Evolutionary conservation across 2,113 vertebrate species (phyloP), one percentile per base, ranked within the genome.

Genomic region (Hemicordylus capensis): DNA sequence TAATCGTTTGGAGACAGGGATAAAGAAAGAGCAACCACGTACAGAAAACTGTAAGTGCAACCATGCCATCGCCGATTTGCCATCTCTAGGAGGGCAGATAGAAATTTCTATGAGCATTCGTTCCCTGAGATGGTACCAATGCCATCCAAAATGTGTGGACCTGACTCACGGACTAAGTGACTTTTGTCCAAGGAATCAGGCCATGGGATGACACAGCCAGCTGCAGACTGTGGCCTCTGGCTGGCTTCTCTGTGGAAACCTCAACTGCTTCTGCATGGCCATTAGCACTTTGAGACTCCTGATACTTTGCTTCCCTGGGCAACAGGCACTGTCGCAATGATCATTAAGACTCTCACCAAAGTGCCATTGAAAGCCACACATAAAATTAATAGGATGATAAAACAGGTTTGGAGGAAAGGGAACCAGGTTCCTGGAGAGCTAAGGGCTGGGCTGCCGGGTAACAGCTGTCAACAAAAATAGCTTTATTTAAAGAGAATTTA

Each of bases 281-380:
- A 80, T 93, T 89, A 95, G 92, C 91, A 10, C 1, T 44, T 92
- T 81, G 76, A 93, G 89, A 86, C 59, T 56, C 34, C 82, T 37
- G 63, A 26, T 17, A 81, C 80, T 83, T 69, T 88, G 75, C 80
- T 90, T 90, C 92, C 89, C 91, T 90, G 89, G 77, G 64, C 85
- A 58, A 34, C 88, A 88, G 0, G 2, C 79, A 78, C 87, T 28
- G 1, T 64, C 84, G 76, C 64, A 89, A 76, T 3, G 22, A 69
- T 81, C 81, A 66, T 80, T 39, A 80, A 92, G 90, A 91, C 89
- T 78, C 64, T 9, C 15, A 28, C 61, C 12, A 48, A 86, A 82
- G 22, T 4, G 20, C 4, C 67, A 84, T 83, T 81, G 67, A 78
- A 80, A 76, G 37, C 8, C 19, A 84, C 84, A 58, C 26, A 85